phyloP scores from a whole-genome alignment of 2,797 vertebrate genomes.

The Mormyrus hasselquistii region DNA sequence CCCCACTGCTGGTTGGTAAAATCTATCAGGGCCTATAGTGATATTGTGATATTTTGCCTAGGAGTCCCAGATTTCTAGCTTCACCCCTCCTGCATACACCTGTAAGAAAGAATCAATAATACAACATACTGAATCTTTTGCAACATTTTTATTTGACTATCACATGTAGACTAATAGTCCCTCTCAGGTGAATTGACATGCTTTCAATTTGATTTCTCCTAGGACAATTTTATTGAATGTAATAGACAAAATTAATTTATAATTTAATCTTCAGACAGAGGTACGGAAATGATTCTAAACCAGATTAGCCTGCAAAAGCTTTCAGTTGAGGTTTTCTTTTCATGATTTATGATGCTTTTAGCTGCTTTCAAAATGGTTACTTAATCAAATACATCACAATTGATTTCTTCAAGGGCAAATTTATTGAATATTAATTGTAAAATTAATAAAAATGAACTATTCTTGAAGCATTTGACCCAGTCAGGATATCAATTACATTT shows the following conservation, averaged over 20 bases:
- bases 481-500: neutral
- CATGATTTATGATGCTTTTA: neutral
- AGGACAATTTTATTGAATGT: neutral
- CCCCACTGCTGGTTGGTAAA: neutral
- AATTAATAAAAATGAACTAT: neutral
- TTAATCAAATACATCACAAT: neutral
- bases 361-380: neutral
- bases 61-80: neutral
- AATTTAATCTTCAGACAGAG: neutral
- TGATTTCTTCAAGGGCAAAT: neutral
- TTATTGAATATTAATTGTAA: neutral
- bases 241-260: neutral
- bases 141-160: neutral
- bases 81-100: neutral
- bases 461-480: neutral
- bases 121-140: neutral
- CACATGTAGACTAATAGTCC: neutral
- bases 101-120: neutral
- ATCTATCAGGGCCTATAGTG: neutral
- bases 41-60: too few species aligned
- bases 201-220: neutral
- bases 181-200: neutral
- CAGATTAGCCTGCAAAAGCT: neutral
- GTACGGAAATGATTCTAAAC: neutral
- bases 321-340: neutral